phyloP scores from a whole-genome alignment of 2,113 vertebrate species.

The Osmerus eperlanus region DNA sequence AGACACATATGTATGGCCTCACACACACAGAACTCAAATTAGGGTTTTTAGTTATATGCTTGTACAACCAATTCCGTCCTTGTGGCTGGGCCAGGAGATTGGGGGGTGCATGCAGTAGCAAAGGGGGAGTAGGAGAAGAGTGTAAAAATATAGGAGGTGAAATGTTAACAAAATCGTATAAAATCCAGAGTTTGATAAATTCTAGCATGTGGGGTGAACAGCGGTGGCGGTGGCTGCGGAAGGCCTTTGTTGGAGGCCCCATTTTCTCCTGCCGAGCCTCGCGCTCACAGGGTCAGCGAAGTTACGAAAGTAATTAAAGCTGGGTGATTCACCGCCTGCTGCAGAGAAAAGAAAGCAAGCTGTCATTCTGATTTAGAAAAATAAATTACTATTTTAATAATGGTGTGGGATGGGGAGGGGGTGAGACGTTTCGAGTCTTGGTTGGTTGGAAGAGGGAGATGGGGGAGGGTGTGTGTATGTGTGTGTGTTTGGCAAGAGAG shows the following conservation, averaged over 20 bases:
- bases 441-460: conserved; percentile 44
- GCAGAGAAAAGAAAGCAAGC: conserved; percentile 97
- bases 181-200: conserved; percentile 75
- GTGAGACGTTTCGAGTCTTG: conserved; percentile 62
- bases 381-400: conserved; percentile 99
- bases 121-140: conserved; percentile 36
- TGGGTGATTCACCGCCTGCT: conserved; percentile 73
- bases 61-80: conserved; percentile 39
- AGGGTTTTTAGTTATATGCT: conserved; percentile 50
- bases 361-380: conserved; percentile 97
- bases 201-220: conserved; percentile 68
- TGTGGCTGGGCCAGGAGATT: conserved; percentile 45
- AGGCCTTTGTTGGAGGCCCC: conserved; percentile 72
- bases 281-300: conserved; percentile 78
- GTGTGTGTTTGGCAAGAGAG: conserved; percentile 14
- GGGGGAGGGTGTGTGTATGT: conserved; percentile 40
- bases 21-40: conserved; percentile 5
- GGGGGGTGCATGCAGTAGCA: neutral
- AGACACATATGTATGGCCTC: neutral
- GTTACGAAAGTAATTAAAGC: conserved; percentile 99
- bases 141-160: conserved; percentile 69
- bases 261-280: conserved; percentile 67
- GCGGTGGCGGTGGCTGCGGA: conserved; percentile 55
- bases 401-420: conserved; percentile 66
- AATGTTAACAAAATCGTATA: conserved; percentile 75